Conservation (phyloP, 1,140 invertebrate genomes). For the Bilobella aurantiaca region DNA sequence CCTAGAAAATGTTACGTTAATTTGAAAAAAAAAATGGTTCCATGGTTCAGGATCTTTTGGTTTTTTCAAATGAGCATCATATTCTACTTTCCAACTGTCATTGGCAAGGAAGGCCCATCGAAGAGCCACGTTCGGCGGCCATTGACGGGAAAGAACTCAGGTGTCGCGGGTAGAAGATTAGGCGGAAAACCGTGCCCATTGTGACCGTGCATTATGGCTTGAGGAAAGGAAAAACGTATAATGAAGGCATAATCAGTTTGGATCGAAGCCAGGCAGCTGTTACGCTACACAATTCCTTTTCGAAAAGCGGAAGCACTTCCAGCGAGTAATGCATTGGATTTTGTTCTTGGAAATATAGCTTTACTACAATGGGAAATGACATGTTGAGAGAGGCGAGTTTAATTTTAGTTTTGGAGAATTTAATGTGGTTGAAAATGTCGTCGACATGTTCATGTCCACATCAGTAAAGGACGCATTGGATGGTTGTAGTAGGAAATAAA, state of each 20-base stretch:
- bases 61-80: no score
- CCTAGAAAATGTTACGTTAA: background rate
- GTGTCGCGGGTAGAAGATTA: background rate
- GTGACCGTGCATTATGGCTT: background rate
- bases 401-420: background rate
- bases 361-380: background rate
- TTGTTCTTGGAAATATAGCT: no score
- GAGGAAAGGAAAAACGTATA: background rate
- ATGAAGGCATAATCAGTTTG: background rate
- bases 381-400: background rate
- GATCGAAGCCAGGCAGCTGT: background rate
- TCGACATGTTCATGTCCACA: no score
- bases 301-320: background rate
- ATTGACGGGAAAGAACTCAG: no score
- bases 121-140: no score
- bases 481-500: no score
- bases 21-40: no score
- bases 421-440: background rate
- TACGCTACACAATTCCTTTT: background rate
- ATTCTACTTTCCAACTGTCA: no score
- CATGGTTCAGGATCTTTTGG: no score
- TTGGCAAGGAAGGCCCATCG: no score
- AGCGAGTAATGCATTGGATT: constrained; percentile 4
- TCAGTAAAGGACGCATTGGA: no score
- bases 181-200: background rate